phyloP scores from a whole-genome alignment of 2,888 invertebrate species.

The Plagodis pulveraria region DNA sequence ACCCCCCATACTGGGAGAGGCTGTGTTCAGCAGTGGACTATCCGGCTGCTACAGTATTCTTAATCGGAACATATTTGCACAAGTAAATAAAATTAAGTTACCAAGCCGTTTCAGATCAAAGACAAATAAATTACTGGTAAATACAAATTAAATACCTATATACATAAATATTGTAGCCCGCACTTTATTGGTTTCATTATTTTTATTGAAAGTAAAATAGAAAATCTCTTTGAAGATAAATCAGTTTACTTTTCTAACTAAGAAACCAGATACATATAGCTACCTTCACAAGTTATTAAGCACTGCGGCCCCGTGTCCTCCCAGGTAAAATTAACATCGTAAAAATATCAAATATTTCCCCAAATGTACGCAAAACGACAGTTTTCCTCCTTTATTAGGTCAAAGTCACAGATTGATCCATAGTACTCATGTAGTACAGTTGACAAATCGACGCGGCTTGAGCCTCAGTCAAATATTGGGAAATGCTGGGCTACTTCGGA shows the following conservation, averaged over 20 bases:
- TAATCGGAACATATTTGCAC: not conserved
- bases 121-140: too few relatives aligned
- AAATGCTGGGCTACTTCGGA: constrained; percentile 8
- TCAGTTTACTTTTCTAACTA: not conserved
- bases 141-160: not conserved
- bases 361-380: not conserved
- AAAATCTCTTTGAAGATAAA: not conserved
- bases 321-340: not conserved
- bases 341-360: too few relatives aligned
- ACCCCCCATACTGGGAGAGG: too few relatives aligned
- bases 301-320: not conserved
- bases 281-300: too few relatives aligned
- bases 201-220: not conserved
- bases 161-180: not conserved
- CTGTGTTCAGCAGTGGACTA: too few relatives aligned
- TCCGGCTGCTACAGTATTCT: too few relatives aligned
- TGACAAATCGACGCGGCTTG: not conserved
- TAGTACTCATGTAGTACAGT: not conserved
- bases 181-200: not conserved
- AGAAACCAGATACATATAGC: not conserved
- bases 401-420: not conserved
- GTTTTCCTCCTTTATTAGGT: too few relatives aligned
- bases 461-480: constrained; percentile 8
- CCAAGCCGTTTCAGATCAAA: not conserved
- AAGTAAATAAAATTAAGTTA: not conserved